Base-by-base conservation (phyloP, 2,797 vertebrate species). In the Peromyscus nudipes region DNA sequence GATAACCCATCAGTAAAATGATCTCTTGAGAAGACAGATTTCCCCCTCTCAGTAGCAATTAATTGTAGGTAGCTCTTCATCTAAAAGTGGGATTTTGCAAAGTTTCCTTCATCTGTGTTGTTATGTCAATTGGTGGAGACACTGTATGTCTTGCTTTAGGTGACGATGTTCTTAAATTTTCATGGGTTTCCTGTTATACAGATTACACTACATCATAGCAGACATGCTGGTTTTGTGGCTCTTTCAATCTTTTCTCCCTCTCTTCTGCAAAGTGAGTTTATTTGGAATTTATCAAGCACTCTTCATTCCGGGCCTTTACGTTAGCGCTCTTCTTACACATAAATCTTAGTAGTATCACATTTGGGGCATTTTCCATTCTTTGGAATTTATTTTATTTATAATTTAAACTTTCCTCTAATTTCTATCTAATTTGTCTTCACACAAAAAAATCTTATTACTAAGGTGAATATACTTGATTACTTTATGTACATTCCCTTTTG, bases 51-150 rank as follows among this genome's bases (percentile, higher is more conserved):
- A 57, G 19, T 10, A 80, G 17, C 34, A 55, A n/a, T n/a, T 57
- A n/a, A n/a, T 55, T 57, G 21, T 80, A 80, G 12, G 31, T 23
- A 80, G 11, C 12, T 80, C 52, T 80, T n/a, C 19, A n/a, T 80
- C 2, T 2, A 80, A n/a, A 19, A 6, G 34, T 57, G 0, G 4
- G 34, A 1, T 11, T 12, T 52, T n/a, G 21, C 1, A n/a, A n/a
- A 25, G 19, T 57, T n/a, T 37, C 55, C 49, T 5, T 7, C 10
- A n/a, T 57, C 4, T n/a, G 34, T 11, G 34, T 57, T 80, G n/a
- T 52, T 12, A n/a, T n/a, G 49, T 34, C 49, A 80, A 25, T 11
- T 80, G 19, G 17, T 55, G 31, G 77, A n/a, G 34, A n/a, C 19
- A 80, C 4, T 80, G 2, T 34, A 80, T 23, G 31, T 57, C 19